A percentile compares a stretch with the other conserved stretches of the same genome.
Conservation (phyloP, 2,888 invertebrate genomes). For the Drosophila flavopinicola region DNA sequence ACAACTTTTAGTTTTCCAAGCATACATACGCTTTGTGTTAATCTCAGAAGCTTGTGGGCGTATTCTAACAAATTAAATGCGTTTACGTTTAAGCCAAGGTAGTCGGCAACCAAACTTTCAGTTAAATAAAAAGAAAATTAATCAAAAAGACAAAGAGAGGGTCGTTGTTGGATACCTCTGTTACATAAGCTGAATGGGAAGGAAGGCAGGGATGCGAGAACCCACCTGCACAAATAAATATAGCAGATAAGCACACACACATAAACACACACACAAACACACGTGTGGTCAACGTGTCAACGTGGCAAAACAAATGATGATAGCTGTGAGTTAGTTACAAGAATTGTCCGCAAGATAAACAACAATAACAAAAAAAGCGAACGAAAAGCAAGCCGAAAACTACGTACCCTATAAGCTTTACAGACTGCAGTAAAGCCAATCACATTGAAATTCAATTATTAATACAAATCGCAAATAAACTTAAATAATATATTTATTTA, state of each 20-base stretch:
- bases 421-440: too few relatives aligned
- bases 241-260: conserved; percentile 33
- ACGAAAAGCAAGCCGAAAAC: not conserved
- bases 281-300: conserved; percentile 69
- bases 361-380: conserved; percentile 11
- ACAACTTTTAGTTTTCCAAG: too few relatives aligned
- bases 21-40: too few relatives aligned
- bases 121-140: conserved; percentile 71
- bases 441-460: too few relatives aligned
- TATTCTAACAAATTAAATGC: conserved; percentile 45
- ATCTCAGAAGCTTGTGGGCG: not conserved
- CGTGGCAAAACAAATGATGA: conserved; percentile 77
- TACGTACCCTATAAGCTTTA: too few relatives aligned
- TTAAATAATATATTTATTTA: too few relatives aligned
- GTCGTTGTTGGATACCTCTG: conserved; percentile 30
- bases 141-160: conserved; percentile 54
- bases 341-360: conserved; percentile 64
- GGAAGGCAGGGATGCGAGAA: conserved; percentile 47
- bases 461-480: too few relatives aligned
- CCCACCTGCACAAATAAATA: conserved; percentile 54
- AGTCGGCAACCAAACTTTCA: conserved; percentile 61
- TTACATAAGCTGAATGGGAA: conserved; percentile 13
- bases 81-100: conserved; percentile 46
- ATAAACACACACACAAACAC: conserved; percentile 13
- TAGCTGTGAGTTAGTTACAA: conserved; percentile 65